phyloP scores from a whole-genome alignment of 2,797 vertebrate genomes.

The Cuniculus paca region DNA sequence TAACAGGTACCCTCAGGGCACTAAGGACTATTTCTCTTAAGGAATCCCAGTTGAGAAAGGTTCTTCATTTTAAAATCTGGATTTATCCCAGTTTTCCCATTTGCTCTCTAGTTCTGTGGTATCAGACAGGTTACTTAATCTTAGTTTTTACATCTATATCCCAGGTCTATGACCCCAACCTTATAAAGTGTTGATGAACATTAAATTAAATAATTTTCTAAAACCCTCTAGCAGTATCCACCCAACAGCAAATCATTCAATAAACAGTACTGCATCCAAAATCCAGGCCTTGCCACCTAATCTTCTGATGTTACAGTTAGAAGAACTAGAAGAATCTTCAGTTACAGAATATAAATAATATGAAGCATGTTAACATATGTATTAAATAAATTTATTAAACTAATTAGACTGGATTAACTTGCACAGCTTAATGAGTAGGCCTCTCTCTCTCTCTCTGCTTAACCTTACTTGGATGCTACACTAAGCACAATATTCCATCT shows the following conservation, averaged over 20 bases:
- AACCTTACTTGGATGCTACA: background rate
- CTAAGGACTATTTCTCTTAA: background rate
- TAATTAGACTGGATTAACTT: background rate
- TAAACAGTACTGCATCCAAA: background rate
- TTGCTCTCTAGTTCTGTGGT: constrained; percentile 29
- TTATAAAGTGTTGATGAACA: background rate
- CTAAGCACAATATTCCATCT: background rate
- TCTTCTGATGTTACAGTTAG: background rate
- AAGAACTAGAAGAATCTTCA: constrained; percentile 1
- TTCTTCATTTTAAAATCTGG: background rate
- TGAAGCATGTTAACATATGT: background rate
- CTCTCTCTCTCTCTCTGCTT: background rate
- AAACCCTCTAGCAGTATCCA: background rate
- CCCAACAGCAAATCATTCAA: constrained; percentile 5
- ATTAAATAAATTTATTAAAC: constrained; percentile 29
- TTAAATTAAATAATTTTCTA: background rate
- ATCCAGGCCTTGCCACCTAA: background rate
- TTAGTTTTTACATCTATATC: background rate
- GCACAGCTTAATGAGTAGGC: background rate
- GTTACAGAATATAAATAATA: constrained; percentile 28
- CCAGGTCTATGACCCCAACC: background rate
- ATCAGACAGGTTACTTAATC: background rate
- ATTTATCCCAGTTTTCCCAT: constrained; percentile 8
- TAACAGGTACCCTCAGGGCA: background rate
- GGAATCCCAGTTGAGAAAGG: constrained; percentile 21